Evolutionary conservation across 2,113 vertebrate species (phyloP), one percentile per base, ranked within the genome.

Genomic region (Syngnathus typhle): DNA sequence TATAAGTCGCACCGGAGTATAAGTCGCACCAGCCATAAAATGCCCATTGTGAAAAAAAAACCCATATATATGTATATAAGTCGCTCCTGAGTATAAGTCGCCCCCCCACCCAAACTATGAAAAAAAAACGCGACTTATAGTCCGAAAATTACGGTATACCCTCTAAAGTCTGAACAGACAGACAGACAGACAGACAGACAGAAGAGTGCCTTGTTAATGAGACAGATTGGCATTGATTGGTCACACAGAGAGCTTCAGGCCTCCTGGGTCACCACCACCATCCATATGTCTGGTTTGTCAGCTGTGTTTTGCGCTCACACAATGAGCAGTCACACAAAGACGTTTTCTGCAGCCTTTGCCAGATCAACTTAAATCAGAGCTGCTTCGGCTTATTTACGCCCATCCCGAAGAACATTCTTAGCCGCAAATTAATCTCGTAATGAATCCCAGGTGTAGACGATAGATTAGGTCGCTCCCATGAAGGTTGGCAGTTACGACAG

Each of bases 261-360:
- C 82, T 80, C 70, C 77, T 64, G 78, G 79, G 81, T 82, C 77
- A 73, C 70, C 77, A 73, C 71, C 80, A 60, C 27, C 27, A 12
- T 79, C 87, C 83, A 77, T 84, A 86, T 89, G 85, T 81, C 83
- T 80, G 68, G 70, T 82, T 77, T 75, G 77, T 54, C 58, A 67
- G 65, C 27, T 70, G 61, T 73, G 60, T 63, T 55, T 65, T 32
- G 27, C 66, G 60, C 68, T 70, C 76, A 70, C 70, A 71, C 68
- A 60, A 60, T 8, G 43, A 38, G 76, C 47, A 70, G 65, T 41
- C 21, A 74, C 78, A 83, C 79, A 78, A 77, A 75, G 77, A 82
- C 21, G 37, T 60, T 62, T 68, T 68, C 68, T 62, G n/a, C n/a
- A n/a, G 21, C 19, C 47, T 59, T 69, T 67, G 55, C 65, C 38